These are phyloP conservation scores for Cotesia typhae DNA, from an alignment of 1,140 invertebrate species.

Conservation along the genomic window DNA sequence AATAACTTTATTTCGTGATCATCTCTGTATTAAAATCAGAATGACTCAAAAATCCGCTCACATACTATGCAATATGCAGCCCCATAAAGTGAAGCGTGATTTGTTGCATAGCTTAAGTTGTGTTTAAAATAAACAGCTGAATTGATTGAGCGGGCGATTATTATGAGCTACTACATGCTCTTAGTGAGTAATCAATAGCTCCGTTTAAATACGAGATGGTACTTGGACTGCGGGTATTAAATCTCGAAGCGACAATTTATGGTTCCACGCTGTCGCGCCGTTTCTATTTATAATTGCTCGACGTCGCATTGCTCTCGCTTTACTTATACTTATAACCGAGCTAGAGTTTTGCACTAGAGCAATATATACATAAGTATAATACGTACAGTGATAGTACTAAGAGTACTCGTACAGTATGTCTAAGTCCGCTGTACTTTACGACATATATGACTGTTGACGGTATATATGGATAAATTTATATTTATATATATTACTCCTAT, in stretches of 20 bases:
- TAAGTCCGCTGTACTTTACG: too few species aligned
- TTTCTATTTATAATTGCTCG: constrained; percentile 49
- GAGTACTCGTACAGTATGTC: neutral
- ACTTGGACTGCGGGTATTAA: constrained; percentile 38
- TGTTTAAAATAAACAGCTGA: neutral
- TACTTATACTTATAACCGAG: neutral
- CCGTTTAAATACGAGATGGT: constrained; percentile 14
- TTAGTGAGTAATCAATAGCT: too few species aligned
- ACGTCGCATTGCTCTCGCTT: constrained; percentile 25
- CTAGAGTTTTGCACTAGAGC: constrained; percentile 4
- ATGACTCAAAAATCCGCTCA: too few species aligned
- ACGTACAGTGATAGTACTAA: neutral
- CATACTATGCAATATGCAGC: too few species aligned
- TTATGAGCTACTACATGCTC: too few species aligned
- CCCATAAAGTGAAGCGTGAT: too few species aligned
- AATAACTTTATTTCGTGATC: too few species aligned
- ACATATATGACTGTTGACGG: too few species aligned
- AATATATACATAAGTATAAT: neutral
- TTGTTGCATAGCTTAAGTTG: neutral
- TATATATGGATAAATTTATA: too few species aligned
- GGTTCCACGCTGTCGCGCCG: constrained; percentile 48
- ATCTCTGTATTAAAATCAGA: too few species aligned
- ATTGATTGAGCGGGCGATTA: neutral
- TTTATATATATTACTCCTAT: too few species aligned
- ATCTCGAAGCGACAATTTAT: constrained; percentile 53